These are phyloP conservation scores for Falco cherrug DNA, from an alignment of 2,797 vertebrate species.

Conservation along the genomic window DNA sequence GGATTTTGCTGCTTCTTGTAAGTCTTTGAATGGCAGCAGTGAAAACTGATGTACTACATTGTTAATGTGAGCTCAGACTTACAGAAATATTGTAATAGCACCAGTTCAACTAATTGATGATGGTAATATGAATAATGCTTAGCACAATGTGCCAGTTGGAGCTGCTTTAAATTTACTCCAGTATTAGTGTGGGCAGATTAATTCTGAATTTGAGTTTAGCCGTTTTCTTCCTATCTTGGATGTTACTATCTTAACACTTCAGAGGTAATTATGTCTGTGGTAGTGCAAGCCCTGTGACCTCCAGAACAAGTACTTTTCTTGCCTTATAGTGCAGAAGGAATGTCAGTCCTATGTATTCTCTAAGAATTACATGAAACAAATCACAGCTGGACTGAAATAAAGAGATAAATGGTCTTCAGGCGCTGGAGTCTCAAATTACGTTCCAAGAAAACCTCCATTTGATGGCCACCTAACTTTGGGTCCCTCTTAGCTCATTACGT, in stretches of 20 bases:
- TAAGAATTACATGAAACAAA: background rate
- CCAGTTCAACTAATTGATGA: background rate
- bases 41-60: background rate
- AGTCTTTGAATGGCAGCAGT: background rate
- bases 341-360: background rate
- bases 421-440: background rate
- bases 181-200: background rate
- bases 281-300: background rate
- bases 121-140: background rate
- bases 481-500: fast-evolving
- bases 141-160: background rate
- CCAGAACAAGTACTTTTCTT: background rate
- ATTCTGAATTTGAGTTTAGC: background rate
- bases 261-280: background rate
- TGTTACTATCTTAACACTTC: background rate
- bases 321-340: background rate
- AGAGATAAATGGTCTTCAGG: background rate
- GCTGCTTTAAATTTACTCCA: background rate
- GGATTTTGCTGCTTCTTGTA: background rate
- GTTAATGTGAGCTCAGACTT: background rate
- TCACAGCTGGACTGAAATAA: background rate
- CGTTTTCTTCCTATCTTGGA: background rate
- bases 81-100: background rate
- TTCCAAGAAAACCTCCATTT: background rate
- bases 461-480: background rate